Conservation (phyloP, 1,140 invertebrate genomes). For the Cylas formicarius region DNA sequence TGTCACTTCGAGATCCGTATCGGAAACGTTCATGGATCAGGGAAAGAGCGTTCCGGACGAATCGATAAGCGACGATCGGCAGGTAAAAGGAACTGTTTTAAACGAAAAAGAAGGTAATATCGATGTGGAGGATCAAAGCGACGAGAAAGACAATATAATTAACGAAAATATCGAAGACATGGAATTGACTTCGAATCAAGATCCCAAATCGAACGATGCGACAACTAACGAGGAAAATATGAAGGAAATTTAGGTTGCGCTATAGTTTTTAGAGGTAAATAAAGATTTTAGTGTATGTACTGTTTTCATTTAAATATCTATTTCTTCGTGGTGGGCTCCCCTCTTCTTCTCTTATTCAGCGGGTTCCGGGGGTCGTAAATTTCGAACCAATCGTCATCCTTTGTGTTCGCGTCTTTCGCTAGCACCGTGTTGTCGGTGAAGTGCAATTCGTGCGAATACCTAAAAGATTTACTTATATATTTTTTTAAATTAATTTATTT, state of each 20-base stretch:
- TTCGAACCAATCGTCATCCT: constrained; percentile 92
- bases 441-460: constrained; percentile 71
- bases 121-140: background rate
- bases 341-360: constrained; percentile 82
- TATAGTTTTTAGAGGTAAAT: too few relatives aligned
- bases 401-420: constrained; percentile 93
- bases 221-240: background rate
- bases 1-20: too few relatives aligned
- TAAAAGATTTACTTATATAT: constrained; percentile 31
- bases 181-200: background rate
- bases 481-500: background rate
- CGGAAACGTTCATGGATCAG: too few relatives aligned
- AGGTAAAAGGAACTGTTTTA: background rate
- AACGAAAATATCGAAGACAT: background rate
- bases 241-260: constrained; percentile 1
- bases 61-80: background rate
- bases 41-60: too few relatives aligned
- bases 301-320: too few relatives aligned
- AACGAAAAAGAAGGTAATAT: background rate
- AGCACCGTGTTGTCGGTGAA: constrained; percentile 71
- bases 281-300: constrained; percentile 3
- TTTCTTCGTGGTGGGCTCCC: constrained; percentile 43
- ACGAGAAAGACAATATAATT: background rate
- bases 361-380: constrained; percentile 94
- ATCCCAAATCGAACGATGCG: background rate